A percentile compares a stretch with the other conserved stretches of the same genome.
These are phyloP conservation scores for Onychorhynchus coronatus DNA, from an alignment of 2,113 vertebrate genomes.

Conservation along the genomic window DNA sequence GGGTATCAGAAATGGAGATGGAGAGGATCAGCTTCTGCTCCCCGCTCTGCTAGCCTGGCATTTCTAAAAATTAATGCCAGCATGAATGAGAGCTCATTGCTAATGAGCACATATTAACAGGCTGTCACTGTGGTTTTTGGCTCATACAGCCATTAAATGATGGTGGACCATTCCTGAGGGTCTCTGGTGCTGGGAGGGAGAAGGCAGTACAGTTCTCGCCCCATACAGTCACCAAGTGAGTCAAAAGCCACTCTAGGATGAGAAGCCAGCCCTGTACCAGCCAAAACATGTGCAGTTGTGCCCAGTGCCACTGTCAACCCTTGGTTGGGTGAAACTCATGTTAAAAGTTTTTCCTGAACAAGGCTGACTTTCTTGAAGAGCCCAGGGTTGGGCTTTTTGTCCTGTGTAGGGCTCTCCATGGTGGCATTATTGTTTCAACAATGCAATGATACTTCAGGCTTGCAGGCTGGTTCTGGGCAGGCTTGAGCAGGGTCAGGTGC, in stretches of 20 bases:
- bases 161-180: not conserved
- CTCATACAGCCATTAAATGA: not conserved
- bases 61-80: not conserved
- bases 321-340: not conserved
- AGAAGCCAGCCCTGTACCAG: not conserved
- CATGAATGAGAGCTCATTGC: not conserved
- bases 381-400: rapidly evolving
- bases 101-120: not conserved
- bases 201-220: not conserved
- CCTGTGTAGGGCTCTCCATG: not conserved
- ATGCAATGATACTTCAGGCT: not conserved
- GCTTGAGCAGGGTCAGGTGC: not conserved
- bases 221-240: not conserved
- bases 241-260: not conserved
- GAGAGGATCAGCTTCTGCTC: not conserved
- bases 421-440: not conserved
- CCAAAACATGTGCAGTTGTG: rapidly evolving
- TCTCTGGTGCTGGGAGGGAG: not conserved
- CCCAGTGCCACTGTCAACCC: not conserved
- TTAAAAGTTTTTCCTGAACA: not conserved
- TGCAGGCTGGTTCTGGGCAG: not conserved
- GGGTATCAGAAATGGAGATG: not conserved
- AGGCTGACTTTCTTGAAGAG: not conserved
- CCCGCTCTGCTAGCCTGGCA: not conserved
- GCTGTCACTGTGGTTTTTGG: not conserved